These are phyloP conservation scores for Lucilia sericata DNA, from an alignment of 1,140 invertebrate genomes.

Conservation along the genomic window DNA sequence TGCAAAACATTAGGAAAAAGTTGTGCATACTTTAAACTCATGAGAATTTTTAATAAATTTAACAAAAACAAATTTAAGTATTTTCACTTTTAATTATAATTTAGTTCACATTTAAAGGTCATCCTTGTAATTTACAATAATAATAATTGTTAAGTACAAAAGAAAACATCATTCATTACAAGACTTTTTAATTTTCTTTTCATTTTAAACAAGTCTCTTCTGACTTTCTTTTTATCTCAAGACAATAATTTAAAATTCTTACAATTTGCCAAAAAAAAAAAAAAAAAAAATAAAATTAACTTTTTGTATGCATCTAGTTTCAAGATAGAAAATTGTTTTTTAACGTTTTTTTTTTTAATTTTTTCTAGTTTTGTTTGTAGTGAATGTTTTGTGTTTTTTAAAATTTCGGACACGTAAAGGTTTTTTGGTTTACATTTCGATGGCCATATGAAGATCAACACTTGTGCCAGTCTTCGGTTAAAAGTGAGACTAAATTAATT, in stretches of 20 bases:
- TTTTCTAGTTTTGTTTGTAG: neutral
- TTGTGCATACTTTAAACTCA: neutral
- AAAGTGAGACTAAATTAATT: neutral
- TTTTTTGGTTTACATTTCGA: neutral
- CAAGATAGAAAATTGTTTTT: neutral
- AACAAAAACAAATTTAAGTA: neutral
- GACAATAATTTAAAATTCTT: neutral
- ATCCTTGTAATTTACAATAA: neutral
- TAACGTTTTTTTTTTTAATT: neutral
- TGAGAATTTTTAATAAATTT: neutral
- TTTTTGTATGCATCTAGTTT: neutral
- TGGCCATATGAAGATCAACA: neutral
- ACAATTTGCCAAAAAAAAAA: conserved; percentile 31
- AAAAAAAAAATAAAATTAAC: conserved; percentile 20
- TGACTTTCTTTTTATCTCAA: too few relatives aligned
- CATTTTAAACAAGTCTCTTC: neutral
- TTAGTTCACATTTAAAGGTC: conserved; percentile 21
- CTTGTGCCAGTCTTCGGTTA: neutral
- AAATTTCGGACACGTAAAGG: neutral
- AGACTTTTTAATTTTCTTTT: conserved; percentile 20
- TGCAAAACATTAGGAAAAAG: too few relatives aligned
- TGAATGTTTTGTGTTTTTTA: neutral
- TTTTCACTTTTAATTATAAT: conserved; percentile 19
- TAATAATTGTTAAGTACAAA: neutral
- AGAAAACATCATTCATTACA: neutral